These are phyloP conservation scores for Drosophila sproati DNA, from an alignment of 1,140 invertebrate genomes.

Conservation along the genomic window DNA sequence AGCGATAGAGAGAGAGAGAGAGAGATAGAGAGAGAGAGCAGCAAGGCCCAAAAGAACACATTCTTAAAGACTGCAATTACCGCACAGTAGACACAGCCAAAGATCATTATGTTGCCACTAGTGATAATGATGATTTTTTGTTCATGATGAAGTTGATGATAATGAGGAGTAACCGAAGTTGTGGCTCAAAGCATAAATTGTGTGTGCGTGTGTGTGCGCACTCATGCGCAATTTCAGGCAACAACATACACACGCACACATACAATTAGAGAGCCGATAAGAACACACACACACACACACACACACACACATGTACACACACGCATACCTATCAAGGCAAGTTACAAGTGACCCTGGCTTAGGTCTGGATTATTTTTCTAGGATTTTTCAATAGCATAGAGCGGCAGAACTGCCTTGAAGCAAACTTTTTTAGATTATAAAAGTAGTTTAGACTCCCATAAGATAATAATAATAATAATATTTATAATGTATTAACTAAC, in stretches of 20 bases:
- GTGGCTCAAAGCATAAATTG: slow-evolving; percentile 61
- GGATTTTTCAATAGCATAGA: slow-evolving; percentile 2
- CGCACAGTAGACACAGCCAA: slow-evolving; percentile 51
- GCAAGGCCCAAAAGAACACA: slow-evolving; percentile 64
- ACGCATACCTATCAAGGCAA: background rate
- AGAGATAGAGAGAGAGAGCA: background rate
- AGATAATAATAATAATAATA: background rate
- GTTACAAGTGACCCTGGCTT: slow-evolving; percentile 35
- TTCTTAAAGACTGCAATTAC: slow-evolving; percentile 82
- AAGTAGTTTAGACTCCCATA: background rate
- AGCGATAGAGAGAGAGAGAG: slow-evolving; percentile 14
- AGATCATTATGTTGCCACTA: slow-evolving; percentile 25
- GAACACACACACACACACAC: background rate
- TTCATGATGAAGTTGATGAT: slow-evolving; percentile 15
- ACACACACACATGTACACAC: background rate
- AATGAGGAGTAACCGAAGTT: slow-evolving; percentile 43
- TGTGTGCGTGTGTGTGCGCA: slow-evolving; percentile 43
- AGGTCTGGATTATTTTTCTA: slow-evolving; percentile 33
- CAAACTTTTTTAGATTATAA: too few relatives aligned
- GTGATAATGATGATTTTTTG: slow-evolving; percentile 4
- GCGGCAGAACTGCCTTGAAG: too few relatives aligned
- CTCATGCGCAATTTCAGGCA: slow-evolving; percentile 59
- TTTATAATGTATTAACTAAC: background rate
- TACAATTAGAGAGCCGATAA: background rate
- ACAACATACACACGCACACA: slow-evolving; percentile 13